A percentile compares a stretch with the other conserved stretches of the same genome.
phyloP scores from a whole-genome alignment of 2,113 vertebrate species.

The Hippoglossus stenolepis region DNA sequence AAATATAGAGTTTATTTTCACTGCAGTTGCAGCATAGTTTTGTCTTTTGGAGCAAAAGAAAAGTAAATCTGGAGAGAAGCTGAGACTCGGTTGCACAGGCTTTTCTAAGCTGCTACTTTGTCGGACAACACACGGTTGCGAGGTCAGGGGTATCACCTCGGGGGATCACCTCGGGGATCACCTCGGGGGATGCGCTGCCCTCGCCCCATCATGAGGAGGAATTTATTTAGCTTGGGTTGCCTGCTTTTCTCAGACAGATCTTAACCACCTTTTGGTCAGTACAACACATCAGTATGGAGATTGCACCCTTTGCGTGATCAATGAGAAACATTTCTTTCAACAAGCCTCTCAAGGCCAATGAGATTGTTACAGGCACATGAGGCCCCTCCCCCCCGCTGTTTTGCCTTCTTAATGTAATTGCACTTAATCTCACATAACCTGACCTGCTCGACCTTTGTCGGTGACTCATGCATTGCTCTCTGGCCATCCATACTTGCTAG shows the following conservation, averaged over 20 bases:
- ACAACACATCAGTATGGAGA: not conserved
- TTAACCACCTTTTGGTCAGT: not conserved
- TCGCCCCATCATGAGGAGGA: slow-evolving; percentile 4
- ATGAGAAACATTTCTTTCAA: not conserved
- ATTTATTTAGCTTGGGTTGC: slow-evolving; percentile 31
- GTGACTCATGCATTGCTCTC: not conserved
- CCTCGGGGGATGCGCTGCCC: slow-evolving; percentile 23
- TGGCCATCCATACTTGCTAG: not conserved
- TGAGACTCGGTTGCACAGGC: no score
- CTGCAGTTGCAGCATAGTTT: not conserved
- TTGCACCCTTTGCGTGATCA: no score
- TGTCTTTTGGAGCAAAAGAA: not conserved
- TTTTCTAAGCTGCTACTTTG: slow-evolving; percentile 27
- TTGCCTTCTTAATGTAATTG: not conserved
- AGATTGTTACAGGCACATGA: not conserved
- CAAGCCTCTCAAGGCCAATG: not conserved
- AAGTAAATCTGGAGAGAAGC: not conserved
- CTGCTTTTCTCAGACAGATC: not conserved
- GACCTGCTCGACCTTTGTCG: not conserved
- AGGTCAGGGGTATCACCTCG: slow-evolving; percentile 41
- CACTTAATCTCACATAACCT: not conserved
- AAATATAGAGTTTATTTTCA: not conserved
- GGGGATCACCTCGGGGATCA: not conserved
- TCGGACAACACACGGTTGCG: slow-evolving; percentile 24
- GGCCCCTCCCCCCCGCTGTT: not conserved